Base-by-base conservation (phyloP, 2,797 vertebrate species). In the Eulemur albifrons region DNA sequence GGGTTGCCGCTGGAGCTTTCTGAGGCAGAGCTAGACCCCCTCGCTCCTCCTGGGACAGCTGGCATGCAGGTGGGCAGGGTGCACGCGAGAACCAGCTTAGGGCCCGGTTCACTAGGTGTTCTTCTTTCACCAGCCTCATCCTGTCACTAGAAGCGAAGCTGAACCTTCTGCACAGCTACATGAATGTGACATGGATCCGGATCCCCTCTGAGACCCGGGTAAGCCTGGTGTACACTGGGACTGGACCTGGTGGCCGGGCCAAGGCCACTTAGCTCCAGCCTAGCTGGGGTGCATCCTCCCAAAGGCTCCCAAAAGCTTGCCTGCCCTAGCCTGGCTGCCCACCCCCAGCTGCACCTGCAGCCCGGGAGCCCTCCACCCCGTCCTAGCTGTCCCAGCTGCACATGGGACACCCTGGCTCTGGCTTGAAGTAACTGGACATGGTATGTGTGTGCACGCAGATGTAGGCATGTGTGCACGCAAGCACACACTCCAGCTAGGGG, bases 121-220 rank as follows among this genome's bases (percentile, higher is more conserved):
- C 95, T 90, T 95, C 40, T 98, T 77, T 96, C 93, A 76, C 77
- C 98, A 99, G 99, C 98, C 99, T 99, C 98, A 99, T 99, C 99
- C 99, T 99, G 98, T 99, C 99, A 86, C 99, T 99, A 98, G 99
- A 99, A 98, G 99, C 99, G 98, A 99, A 99, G 98, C 99, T 99
- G 97, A 99, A 99, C 98, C 99, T 99, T 97, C 99, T 99, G 97
- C 99, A 99, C 99, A 99, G 99, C 99, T 99, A 99, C 99, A 99
- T 99, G 99, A 99, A 99, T 98, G 99, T 99, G 99, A 99, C 99
- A 0, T 99, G 99, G 99, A 99, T 99, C 98, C 99, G 99, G 97
- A 99, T 99, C 98, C 99, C 99, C 82, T 99, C 99, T 3, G 99
- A 99, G 99, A 99, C 99, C 98, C 99, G 99, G 99, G 99, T 99